Evolutionary conservation across 2,797 vertebrate genomes (phyloP), one percentile per base, ranked within the genome.

Genomic region (Mionectes olivaceus): DNA sequence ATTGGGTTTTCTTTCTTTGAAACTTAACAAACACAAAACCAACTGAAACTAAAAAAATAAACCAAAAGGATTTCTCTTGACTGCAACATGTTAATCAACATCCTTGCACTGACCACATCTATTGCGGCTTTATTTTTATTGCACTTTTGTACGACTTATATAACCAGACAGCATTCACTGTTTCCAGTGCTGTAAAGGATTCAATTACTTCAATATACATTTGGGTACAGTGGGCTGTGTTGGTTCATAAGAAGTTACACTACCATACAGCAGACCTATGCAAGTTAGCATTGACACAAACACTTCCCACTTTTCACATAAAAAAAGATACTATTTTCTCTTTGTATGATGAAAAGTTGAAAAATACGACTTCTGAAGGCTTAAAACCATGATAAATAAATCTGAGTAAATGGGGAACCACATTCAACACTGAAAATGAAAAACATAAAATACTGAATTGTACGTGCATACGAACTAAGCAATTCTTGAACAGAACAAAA

Each of bases 331-430:
- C 32, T 10, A 69, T 3, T 11, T 39, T 65, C 19, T 32, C 28
- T 39, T 53, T 15, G 9, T 46, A 61, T 0, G 1, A 9, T 11
- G 11, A 57, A 46, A 83, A 63, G 17, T 10, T 41, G 11, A 85
- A 88, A 83, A 83, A 35, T 11, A 43, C 5, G 5, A 46, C 19
- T 9, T 78, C 41, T 75, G 15, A 83, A 85, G 21, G 32, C 23
- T 89, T 22, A 50, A 6, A 79, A 30, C 12, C 49, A 56, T 0
- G 0, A 74, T 15, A 32, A 0, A 47, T 14, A 59, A 41, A 77
- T 16, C 3, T 46, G 16, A 64, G 23, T 67, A 56, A 79, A 65
- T 2, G 19, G 13, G 50, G 33, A 84, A 52, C 4, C 9, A 52
- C 6, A 75, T 44, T 68, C 49, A 64, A 74, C 11, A 39, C 0